A percentile compares a stretch with the other conserved stretches of the same genome.
Evolutionary conservation across 1,140 invertebrate genomes (phyloP).

Genomic region (Zophobas morio): DNA sequence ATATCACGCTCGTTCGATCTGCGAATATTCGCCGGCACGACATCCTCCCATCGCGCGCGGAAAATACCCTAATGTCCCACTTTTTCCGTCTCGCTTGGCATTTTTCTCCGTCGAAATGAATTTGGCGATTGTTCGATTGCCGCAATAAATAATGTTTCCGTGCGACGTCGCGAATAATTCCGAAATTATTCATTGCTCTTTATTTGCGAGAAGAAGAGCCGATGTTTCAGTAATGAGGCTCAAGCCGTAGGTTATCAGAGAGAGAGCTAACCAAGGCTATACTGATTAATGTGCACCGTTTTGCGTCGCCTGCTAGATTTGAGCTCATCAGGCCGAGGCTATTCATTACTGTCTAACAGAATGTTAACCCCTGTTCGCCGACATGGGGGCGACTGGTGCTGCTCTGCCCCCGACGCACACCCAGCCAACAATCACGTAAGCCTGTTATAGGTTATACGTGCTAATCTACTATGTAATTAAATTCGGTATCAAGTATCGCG

Average conservation of each 20-base stretch:
- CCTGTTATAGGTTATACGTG: conserved; percentile 58
- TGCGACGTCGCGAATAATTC: conserved; percentile 31
- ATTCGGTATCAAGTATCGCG: conserved; percentile 53
- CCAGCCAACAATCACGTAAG: conserved; percentile 57
- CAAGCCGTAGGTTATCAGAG: conserved; percentile 25
- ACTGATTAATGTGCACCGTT: conserved; percentile 63
- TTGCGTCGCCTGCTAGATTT: conserved; percentile 61
- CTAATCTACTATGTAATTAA: conserved; percentile 60
- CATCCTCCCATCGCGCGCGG: no score
- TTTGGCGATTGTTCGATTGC: background rate
- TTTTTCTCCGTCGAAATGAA: background rate
- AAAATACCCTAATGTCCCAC: no score
- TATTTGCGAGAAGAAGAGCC: conserved; percentile 43
- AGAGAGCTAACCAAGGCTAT: conserved; percentile 59
- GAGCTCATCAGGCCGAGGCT: conserved; percentile 61
- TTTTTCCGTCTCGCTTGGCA: background rate
- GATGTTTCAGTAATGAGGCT: conserved; percentile 50
- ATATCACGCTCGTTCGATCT: no score
- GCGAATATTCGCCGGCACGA: no score
- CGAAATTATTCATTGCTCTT: conserved; percentile 49
- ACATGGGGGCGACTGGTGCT: conserved; percentile 48
- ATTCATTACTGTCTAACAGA: conserved; percentile 62
- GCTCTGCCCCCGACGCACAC: conserved; percentile 40
- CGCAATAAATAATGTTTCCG: background rate
- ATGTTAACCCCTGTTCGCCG: conserved; percentile 53